Evolutionary conservation across 2,797 vertebrate genomes (phyloP).

Genomic region (Siniperca scherzeri): DNA sequence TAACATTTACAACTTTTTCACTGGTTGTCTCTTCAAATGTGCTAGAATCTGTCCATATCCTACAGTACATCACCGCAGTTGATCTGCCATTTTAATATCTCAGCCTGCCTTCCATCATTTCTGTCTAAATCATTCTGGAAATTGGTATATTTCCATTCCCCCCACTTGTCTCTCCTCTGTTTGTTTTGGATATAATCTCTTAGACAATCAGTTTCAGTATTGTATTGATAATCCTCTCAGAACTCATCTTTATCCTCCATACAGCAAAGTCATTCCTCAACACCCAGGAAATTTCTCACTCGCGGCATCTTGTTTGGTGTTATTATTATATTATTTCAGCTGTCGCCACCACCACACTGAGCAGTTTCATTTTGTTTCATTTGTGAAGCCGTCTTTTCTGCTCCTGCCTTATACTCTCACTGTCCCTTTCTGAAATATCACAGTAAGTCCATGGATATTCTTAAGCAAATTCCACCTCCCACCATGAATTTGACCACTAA

Average conservation of each 20-base stretch:
- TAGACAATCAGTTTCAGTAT: constrained; percentile 42
- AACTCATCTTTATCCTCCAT: constrained; percentile 34
- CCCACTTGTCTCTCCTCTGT: constrained; percentile 17
- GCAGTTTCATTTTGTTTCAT: constrained; percentile 36
- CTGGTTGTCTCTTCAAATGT: constrained; percentile 20
- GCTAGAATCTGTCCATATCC: background rate
- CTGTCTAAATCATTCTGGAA: constrained; percentile 33
- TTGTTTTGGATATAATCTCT: constrained; percentile 39
- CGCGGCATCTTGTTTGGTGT: constrained; percentile 7
- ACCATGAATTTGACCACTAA: constrained; percentile 18
- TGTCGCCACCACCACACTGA: background rate
- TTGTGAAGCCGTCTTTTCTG: constrained; percentile 27
- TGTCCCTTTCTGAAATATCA: constrained; percentile 15
- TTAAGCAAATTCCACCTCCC: constrained; percentile 16
- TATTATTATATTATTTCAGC: constrained; percentile 15
- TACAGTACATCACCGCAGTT: background rate
- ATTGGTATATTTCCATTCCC: constrained; percentile 32
- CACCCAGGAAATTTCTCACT: constrained; percentile 29
- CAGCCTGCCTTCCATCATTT: constrained; percentile 20
- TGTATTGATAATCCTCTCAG: constrained; percentile 49
- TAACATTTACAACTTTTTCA: background rate
- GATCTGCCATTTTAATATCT: constrained; percentile 17
- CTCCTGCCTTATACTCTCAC: constrained; percentile 2
- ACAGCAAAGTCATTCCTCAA: constrained; percentile 37
- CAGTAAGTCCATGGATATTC: constrained; percentile 7